Evolutionary conservation across 2,797 vertebrate genomes (phyloP), one percentile per base, ranked within the genome.

Genomic region (Scolopax rusticola): DNA sequence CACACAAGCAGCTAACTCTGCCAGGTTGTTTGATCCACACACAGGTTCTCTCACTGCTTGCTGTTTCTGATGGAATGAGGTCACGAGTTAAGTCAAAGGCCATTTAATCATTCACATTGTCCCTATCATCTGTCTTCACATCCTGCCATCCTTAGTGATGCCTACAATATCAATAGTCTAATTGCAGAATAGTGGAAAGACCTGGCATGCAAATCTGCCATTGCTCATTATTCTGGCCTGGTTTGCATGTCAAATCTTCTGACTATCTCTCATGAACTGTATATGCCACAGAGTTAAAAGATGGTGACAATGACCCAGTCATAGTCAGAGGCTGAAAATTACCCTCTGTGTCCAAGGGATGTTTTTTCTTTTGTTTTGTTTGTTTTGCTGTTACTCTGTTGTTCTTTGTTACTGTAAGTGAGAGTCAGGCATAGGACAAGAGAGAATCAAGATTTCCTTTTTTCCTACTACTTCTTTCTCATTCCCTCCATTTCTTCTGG

Each of bases 11-110:
- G 73, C 65, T 90, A 87, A 68, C 33, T 27, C 74, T 78, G 75
- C 63, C 63, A 84, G 40, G 47, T 59, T 89, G 75, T 81, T 87
- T 94, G 77, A 87, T 90, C 71, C 38, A 73, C 20, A 30, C 41
- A 57, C 5, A 3, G 59, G 28, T 90, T 84, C 74, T 75, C 41
- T 80, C 65, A 36, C 28, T 68, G 51, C 81, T 92, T 67, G 54
- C 84, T 84, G 38, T 92, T 94, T 69, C 45, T 82, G 91, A 84
- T 92, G 80, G 89, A 94, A 90, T 87, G 81, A 82, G 78, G 84
- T 84, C 87, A 82, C 63, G 73, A 82, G 70, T 93, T 87, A 92
- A 73, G 28, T 89, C 70, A 73, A 38, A 82, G 75, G 90, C 54
- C 47, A 69, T 93, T 89, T 79, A 82, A 65, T 90, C 65, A 47